Evolutionary conservation across 2,113 vertebrate genomes (phyloP), one percentile per base, ranked within the genome.

Genomic region (Tonatia bakeri): DNA sequence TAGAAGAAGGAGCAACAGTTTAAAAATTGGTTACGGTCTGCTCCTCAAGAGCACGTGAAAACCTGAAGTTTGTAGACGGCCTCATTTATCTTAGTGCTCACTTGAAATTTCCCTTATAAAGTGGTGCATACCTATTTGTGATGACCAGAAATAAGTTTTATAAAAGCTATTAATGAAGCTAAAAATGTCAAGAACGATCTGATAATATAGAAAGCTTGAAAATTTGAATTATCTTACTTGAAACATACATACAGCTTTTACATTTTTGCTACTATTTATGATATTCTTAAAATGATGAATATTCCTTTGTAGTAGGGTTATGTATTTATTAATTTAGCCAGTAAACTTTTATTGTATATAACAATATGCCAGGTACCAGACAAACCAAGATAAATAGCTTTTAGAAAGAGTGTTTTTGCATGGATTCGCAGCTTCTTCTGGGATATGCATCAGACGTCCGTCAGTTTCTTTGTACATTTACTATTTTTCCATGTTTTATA

Each of bases 401-500:
- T 16, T 56, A 84, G 14, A 4, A 65, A 59, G 31, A 93, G 75
- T 59, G 2, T 50, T 90, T 83, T 86, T 86, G 1, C 13, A 13
- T 90, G 61, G 86, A 45, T 86, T 47, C 17, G 52, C 61, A 80
- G n/a, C 7, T 40, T 76, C 33, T 83, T 77, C 0, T 38, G 40
- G 1, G 26, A 22, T 56, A 77, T 59, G 4, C 0, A 81, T 88
- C 33, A 4, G 36, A 33, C 67, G 16, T 59, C 38, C 28, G 22
- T 38, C 26, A 33, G 20, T 9, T 70, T 77, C 59, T 61, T 83
- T 80, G 38, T 38, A 28, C 19, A 86, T 70, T 69, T 47, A n/a
- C 17, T 93, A 20, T 89, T 97, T 96, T 89, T 80, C 36, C 12
- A 54, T 87, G 12, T 79, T 91, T 93, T 96, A 67, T 84, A 59